A percentile compares a stretch with the other conserved stretches of the same genome.
phyloP scores from a whole-genome alignment of 2,113 vertebrate species.

The Myotis yumanensis region DNA sequence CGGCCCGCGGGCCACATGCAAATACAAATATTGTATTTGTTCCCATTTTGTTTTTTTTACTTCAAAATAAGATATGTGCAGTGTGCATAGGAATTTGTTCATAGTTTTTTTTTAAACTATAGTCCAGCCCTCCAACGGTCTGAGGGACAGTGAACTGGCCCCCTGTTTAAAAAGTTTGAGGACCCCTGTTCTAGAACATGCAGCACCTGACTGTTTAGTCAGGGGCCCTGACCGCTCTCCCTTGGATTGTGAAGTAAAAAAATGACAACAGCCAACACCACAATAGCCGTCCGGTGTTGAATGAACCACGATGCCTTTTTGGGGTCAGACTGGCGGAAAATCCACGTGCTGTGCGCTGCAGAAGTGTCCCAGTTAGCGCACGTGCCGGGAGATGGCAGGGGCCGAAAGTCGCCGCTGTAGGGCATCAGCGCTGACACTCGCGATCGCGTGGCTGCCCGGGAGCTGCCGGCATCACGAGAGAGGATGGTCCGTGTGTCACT shows the following conservation, averaged over 20 bases:
- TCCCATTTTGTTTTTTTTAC: too few relatives aligned
- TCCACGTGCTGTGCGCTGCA: not conserved
- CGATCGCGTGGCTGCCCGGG: fast-evolving
- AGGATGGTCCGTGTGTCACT: fast-evolving
- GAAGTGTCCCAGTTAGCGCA: not conserved
- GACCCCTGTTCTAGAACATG: not conserved
- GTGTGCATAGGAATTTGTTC: too few relatives aligned
- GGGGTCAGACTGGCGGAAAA: not conserved
- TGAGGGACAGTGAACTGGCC: too few relatives aligned
- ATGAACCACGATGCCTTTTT: not conserved
- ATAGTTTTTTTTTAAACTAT: too few relatives aligned
- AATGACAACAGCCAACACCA: not conserved
- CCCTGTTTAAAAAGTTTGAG: too few relatives aligned
- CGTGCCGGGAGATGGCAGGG: not conserved
- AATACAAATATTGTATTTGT: too few relatives aligned
- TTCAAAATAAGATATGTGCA: too few relatives aligned
- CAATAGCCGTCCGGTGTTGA: too few relatives aligned
- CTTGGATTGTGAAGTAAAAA: not conserved
- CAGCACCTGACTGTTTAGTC: not conserved
- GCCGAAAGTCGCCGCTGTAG: not conserved
- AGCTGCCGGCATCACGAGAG: not conserved
- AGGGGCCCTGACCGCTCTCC: not conserved
- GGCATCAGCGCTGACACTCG: fast-evolving
- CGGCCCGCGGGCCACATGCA: too few relatives aligned
- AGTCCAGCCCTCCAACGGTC: too few relatives aligned